Evolutionary conservation across 2,113 vertebrate species (phyloP).

Genomic region (Gobiocypris rarus): DNA sequence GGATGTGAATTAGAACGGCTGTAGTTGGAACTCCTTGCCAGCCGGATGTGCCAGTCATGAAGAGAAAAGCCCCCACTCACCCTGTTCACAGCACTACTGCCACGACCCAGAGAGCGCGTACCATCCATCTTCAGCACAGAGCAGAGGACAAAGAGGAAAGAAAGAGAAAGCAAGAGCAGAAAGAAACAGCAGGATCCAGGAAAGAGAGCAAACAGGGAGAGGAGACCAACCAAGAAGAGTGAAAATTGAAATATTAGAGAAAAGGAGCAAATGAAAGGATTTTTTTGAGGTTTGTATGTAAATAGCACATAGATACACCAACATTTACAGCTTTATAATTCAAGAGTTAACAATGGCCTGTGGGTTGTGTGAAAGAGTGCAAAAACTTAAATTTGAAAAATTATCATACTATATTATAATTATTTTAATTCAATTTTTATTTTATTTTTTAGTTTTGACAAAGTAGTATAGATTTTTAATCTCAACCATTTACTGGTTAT

Average conservation of each 20-base stretch:
- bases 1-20: constrained; percentile 10
- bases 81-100: constrained; percentile 73
- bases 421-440: not conserved
- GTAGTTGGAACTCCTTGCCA: constrained; percentile 12
- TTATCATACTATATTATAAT: no score
- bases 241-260: constrained; percentile 32
- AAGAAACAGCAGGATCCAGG: constrained; percentile 49
- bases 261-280: not conserved
- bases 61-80: constrained; percentile 72
- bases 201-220: constrained; percentile 22
- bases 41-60: not conserved
- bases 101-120: constrained; percentile 72
- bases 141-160: constrained; percentile 21
- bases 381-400: no score
- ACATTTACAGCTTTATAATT: not conserved
- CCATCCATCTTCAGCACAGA: constrained; percentile 74
- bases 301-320: not conserved
- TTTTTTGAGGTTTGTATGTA: not conserved
- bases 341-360: not conserved
- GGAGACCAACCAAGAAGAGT: not conserved
- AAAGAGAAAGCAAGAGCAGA: constrained; percentile 56
- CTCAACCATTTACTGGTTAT: no score
- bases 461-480: no score
- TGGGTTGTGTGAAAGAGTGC: not conserved
- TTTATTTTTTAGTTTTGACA: no score